Evolutionary conservation across 2,113 vertebrate species (phyloP), one percentile per base, ranked within the genome.

Genomic region (Danio rerio): DNA sequence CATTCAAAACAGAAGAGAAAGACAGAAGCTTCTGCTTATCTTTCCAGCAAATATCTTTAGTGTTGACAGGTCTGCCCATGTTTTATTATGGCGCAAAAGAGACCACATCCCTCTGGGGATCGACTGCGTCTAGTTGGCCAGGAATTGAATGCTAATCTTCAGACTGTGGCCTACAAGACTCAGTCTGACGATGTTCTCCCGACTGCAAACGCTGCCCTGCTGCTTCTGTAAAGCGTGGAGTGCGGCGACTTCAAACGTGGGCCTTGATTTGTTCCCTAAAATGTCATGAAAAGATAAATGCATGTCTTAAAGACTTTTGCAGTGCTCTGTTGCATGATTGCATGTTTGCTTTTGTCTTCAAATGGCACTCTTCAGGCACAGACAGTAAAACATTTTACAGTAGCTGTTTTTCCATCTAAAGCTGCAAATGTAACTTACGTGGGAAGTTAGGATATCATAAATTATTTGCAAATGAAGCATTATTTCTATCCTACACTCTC

Each of bases 1-100:
- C 78, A 81, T 88, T 90, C 84, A 91, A 87, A 85, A 42, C 82
- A 76, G 50, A 78, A 86, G 81, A 81, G 63, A 77, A 81, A 90
- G 68, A 61, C 49, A 82, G 73, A 55, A 82, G 85, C 49, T 78
- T 78, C 61, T 88, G 85, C 88, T 91, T 92, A 89, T 92, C 89
- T 91, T 85, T 87, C 69, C 78, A 62, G 86, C 53, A 80, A 90
- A 90, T 87, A 88, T 91, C 87, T 87, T 58, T 66, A 83, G 87
- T 66, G 90, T 88, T 91, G 91, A 92, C 91, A 92, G 90, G 89
- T 85, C 88, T 88, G 71, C 87, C 91, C 84, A 81, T 92, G 88
- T 90, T 93, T 92, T 92, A 91, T 90, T 90, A 89, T 88, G 86
- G 88, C 85, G 86, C 86, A 85, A 89, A 80, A 88, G 70, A 56